A percentile compares a stretch with the other conserved stretches of the same genome.
phyloP scores from a whole-genome alignment of 2,113 vertebrate species.

The Chaetorhynchus papuensis region DNA sequence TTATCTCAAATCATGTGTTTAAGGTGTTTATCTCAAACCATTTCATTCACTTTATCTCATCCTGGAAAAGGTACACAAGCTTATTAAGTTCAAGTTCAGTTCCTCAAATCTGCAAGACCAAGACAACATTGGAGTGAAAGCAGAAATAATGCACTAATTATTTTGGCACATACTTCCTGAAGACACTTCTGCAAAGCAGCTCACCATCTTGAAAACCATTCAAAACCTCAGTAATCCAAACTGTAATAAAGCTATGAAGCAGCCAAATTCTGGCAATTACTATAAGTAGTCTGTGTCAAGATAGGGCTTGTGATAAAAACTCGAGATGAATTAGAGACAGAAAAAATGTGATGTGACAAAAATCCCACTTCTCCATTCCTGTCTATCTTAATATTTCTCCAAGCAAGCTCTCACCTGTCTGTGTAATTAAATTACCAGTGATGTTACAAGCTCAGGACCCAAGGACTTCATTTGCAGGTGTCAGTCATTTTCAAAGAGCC shows the following conservation, averaged over 20 bases:
- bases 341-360: background rate
- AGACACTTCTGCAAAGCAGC: background rate
- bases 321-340: background rate
- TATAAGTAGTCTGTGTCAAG: background rate
- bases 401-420: background rate
- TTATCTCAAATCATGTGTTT: too few relatives aligned
- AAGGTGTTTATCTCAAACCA: too few relatives aligned
- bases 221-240: background rate
- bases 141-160: background rate
- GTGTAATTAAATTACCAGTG: background rate
- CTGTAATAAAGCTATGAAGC: background rate
- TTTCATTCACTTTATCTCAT: background rate
- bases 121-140: background rate
- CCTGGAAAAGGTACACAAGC: background rate
- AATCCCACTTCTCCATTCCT: background rate
- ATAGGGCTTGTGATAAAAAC: background rate
- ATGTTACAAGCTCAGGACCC: background rate
- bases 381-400: background rate
- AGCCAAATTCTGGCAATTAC: background rate
- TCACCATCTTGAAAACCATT: background rate
- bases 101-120: background rate
- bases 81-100: background rate
- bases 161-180: background rate
- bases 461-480: background rate
- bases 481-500: background rate